A percentile compares a stretch with the other conserved stretches of the same genome.
Evolutionary conservation across 2,113 vertebrate genomes (phyloP).

Genomic region (Prinia subflava): DNA sequence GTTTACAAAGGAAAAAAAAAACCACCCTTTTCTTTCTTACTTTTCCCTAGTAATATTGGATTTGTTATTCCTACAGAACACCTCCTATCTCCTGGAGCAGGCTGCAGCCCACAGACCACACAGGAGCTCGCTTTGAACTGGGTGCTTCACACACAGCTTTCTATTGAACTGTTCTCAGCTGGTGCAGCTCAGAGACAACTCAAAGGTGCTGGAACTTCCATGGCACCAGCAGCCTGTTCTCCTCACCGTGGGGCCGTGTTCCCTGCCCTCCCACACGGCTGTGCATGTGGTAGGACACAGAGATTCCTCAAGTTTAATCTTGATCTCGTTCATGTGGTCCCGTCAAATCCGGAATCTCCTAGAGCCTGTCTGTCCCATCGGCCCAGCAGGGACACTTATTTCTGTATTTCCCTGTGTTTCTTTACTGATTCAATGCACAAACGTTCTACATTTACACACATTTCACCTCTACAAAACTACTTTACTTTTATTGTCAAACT

Average conservation of each 20-base stretch:
- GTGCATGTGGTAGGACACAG: accelerated
- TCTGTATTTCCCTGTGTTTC: neutral
- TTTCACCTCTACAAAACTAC: neutral
- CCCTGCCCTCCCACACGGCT: neutral
- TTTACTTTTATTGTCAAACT: neutral
- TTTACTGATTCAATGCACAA: accelerated
- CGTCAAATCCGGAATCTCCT: neutral
- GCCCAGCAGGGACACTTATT: neutral
- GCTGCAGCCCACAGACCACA: neutral
- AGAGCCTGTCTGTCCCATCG: accelerated
- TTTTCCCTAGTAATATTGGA: neutral
- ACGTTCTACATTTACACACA: accelerated
- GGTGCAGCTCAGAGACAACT: neutral
- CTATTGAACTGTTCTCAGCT: neutral
- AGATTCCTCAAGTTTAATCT: neutral
- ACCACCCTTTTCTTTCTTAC: neutral
- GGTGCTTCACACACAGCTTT: neutral
- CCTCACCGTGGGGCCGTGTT: accelerated
- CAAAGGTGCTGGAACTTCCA: neutral
- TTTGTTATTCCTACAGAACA: neutral
- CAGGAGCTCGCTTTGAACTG: neutral
- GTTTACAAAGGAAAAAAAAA: neutral
- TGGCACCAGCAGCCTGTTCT: neutral
- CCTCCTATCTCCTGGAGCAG: neutral
- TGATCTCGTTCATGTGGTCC: accelerated